phyloP scores from a whole-genome alignment of 2,888 invertebrate species.

The Leptopterna dolabrata region DNA sequence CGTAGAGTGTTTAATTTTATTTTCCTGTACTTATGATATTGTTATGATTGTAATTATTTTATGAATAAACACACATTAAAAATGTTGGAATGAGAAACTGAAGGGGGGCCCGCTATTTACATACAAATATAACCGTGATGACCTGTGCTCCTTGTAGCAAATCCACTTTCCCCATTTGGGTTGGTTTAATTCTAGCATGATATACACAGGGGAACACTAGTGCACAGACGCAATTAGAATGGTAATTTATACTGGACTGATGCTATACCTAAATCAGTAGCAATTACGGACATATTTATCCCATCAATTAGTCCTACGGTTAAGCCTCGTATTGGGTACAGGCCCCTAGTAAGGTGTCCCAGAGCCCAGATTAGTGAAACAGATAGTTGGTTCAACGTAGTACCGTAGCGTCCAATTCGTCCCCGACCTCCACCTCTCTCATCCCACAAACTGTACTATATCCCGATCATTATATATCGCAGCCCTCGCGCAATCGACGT shows the following conservation, averaged over 20 bases:
- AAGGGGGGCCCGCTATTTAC: too few species aligned
- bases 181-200: neutral
- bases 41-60: too few species aligned
- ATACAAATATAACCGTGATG: too few species aligned
- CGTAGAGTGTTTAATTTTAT: too few species aligned
- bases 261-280: constrained; percentile 4
- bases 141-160: neutral
- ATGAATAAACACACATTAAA: too few species aligned
- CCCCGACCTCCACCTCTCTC: neutral
- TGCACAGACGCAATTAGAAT: constrained; percentile 22
- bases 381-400: neutral
- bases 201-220: neutral
- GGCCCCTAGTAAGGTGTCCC: constrained; percentile 2
- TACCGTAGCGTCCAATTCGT: neutral
- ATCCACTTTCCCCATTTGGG: neutral
- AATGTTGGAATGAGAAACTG: too few species aligned
- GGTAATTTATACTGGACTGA: constrained; percentile 8
- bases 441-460: neutral
- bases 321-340: constrained; percentile 8
- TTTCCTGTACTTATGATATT: too few species aligned
- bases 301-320: constrained; percentile 32
- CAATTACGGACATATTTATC: constrained; percentile 30
- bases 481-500: neutral
- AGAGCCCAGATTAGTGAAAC: constrained; percentile 18
- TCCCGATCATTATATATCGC: neutral